Conservation (phyloP, 1,140 invertebrate genomes). For the Phthorimaea operculella region DNA sequence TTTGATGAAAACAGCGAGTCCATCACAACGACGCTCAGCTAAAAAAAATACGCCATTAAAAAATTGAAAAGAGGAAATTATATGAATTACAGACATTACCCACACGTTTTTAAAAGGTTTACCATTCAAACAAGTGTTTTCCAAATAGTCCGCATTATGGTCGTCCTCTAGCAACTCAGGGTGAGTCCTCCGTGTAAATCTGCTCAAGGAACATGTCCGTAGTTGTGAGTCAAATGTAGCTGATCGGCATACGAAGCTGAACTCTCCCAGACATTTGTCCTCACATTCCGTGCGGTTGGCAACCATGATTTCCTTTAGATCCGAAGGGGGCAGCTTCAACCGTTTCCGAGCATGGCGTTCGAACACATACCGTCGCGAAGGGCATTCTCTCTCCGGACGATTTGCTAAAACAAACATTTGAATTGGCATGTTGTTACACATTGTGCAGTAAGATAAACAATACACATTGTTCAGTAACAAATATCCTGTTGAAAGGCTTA, state of each 20-base stretch:
- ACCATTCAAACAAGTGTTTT: slow-evolving; percentile 92
- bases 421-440: neutral
- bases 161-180: slow-evolving; percentile 85
- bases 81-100: slow-evolving; percentile 2
- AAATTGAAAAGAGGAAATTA: neutral
- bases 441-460: slow-evolving; percentile 9
- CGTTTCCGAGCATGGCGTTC: slow-evolving; percentile 87
- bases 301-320: slow-evolving; percentile 83
- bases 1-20: slow-evolving; percentile 86
- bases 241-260: slow-evolving; percentile 87
- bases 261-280: slow-evolving; percentile 90
- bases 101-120: slow-evolving; percentile 25
- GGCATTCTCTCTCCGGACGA: slow-evolving; percentile 86
- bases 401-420: slow-evolving; percentile 71
- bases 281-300: slow-evolving; percentile 89
- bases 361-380: slow-evolving; percentile 87
- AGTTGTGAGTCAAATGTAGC: slow-evolving; percentile 82
- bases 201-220: slow-evolving; percentile 81
- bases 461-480: slow-evolving; percentile 9
- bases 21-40: slow-evolving; percentile 88
- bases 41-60: slow-evolving; percentile 19
- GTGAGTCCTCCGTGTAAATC: slow-evolving; percentile 84
- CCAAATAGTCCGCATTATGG: slow-evolving; percentile 88
- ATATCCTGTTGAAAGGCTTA: slow-evolving; percentile 66
- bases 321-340: slow-evolving; percentile 78